Conservation (phyloP, 2,797 vertebrate genomes). For the Poeciliopsis gracilis region DNA sequence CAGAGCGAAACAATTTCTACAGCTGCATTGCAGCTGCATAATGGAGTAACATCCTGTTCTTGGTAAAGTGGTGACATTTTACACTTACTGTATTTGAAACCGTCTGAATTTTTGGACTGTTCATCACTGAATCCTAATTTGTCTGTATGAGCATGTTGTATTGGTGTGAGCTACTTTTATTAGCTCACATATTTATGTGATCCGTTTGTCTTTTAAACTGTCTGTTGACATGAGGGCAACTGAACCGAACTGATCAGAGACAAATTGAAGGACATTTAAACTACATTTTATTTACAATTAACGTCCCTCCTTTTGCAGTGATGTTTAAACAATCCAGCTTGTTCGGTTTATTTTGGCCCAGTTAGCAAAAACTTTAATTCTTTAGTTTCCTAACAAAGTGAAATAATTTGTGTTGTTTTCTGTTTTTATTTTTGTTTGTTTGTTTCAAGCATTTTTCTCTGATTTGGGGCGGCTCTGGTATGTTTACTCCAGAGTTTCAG, state of each 20-base stretch:
- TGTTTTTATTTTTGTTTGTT: not conserved
- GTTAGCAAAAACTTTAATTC: not conserved
- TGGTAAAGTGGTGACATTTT: not conserved
- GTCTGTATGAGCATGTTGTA: not conserved
- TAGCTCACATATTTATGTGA: not conserved
- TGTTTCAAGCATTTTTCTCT: not conserved
- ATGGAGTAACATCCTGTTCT: not conserved
- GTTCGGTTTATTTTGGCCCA: not conserved
- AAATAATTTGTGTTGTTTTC: not conserved
- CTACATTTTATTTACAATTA: not conserved
- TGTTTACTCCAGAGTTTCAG: conserved; percentile 17
- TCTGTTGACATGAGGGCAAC: not conserved
- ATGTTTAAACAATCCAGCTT: not conserved
- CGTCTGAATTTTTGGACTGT: not conserved
- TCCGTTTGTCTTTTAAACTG: not conserved
- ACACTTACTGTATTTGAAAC: not conserved
- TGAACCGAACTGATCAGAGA: not conserved
- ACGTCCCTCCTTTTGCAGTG: not conserved
- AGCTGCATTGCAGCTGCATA: not conserved
- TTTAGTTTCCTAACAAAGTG: not conserved
- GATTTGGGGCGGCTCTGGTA: not conserved
- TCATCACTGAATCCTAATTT: not conserved
- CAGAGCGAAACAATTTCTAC: not conserved
- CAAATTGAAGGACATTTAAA: not conserved
- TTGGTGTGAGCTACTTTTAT: not conserved